These are phyloP conservation scores for Chelonia mydas DNA, from an alignment of 2,797 vertebrate genomes.

Conservation along the genomic window DNA sequence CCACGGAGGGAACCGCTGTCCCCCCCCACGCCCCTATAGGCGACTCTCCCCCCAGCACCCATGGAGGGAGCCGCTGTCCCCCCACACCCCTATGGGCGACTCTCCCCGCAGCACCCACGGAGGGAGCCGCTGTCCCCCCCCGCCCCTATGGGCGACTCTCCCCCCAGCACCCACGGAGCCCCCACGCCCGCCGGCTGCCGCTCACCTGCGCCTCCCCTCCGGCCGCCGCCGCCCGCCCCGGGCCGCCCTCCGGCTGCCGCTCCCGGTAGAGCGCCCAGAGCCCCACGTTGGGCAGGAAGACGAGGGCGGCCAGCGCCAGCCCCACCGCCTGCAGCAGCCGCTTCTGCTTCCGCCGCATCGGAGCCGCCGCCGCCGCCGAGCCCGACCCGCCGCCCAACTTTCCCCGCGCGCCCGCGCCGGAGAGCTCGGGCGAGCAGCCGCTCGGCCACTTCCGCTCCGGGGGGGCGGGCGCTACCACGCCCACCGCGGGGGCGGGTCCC, in stretches of 20 bases:
- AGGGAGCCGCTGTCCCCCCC: neutral
- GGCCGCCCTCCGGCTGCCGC: slow-evolving; percentile 80
- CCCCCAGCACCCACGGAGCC: rapidly evolving
- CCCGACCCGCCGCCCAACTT: slow-evolving; percentile 55
- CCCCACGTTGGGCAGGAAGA: slow-evolving; percentile 93
- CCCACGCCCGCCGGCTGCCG: neutral
- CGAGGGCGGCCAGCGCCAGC: slow-evolving; percentile 88
- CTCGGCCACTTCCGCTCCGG: slow-evolving; percentile 73
- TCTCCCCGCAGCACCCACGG: rapidly evolving
- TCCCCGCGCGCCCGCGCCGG: slow-evolving; percentile 47
- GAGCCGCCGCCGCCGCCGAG: slow-evolving; percentile 67
- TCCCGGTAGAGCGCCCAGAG: slow-evolving; percentile 94
- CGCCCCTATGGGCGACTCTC: no score
- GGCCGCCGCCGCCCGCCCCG: slow-evolving; percentile 32
- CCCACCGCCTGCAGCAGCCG: slow-evolving; percentile 91
- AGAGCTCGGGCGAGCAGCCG: slow-evolving; percentile 60
- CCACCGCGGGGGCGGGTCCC: neutral
- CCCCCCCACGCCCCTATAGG: no score
- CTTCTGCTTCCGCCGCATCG: slow-evolving; percentile 95
- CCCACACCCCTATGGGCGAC: no score
- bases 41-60: no score
- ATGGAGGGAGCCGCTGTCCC: no score
- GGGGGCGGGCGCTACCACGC: slow-evolving; percentile 22
- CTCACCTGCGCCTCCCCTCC: slow-evolving; percentile 58
- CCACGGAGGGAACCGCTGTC: no score